These are phyloP conservation scores for Ophioninae sp. DNA, from an alignment of 2,888 invertebrate genomes.

Conservation along the genomic window DNA sequence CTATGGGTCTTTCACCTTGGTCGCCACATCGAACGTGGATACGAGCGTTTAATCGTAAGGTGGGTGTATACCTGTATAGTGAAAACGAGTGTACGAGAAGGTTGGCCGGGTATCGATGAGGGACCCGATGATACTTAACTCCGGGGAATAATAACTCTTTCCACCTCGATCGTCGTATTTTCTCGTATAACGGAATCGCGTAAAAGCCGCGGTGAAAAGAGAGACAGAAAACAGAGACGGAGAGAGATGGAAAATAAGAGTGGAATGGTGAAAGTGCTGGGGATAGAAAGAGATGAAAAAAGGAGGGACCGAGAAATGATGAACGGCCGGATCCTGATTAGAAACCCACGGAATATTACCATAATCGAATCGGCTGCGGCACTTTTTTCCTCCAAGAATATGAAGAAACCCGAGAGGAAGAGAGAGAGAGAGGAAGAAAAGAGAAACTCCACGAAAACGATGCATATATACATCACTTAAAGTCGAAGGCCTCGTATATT, in stretches of 20 bases:
- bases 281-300: constrained; percentile 4
- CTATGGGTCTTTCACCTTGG: not conserved
- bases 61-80: constrained; percentile 14
- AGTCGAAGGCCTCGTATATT: constrained; percentile 35
- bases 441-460: constrained; percentile 26
- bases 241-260: not conserved
- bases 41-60: not conserved
- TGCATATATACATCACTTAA: constrained; percentile 49
- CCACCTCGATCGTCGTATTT: constrained; percentile 53
- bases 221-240: constrained; percentile 1
- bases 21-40: constrained; percentile 1
- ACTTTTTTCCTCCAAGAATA: constrained; percentile 37
- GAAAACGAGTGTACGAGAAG: not conserved
- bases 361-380: constrained; percentile 60
- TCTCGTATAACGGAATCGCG: constrained; percentile 59
- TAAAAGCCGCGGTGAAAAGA: constrained; percentile 24
- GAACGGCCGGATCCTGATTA: constrained; percentile 62
- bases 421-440: constrained; percentile 16
- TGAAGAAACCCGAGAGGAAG: constrained; percentile 12
- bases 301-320: constrained; percentile 57
- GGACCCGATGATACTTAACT: constrained; percentile 52
- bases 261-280: not conserved
- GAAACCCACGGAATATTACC: constrained; percentile 60
- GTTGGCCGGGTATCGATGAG: constrained; percentile 27
- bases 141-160: constrained; percentile 59